Evolutionary conservation across 2,888 invertebrate genomes (phyloP), one percentile per base, ranked within the genome.

Genomic region (Odontomyia ornata): DNA sequence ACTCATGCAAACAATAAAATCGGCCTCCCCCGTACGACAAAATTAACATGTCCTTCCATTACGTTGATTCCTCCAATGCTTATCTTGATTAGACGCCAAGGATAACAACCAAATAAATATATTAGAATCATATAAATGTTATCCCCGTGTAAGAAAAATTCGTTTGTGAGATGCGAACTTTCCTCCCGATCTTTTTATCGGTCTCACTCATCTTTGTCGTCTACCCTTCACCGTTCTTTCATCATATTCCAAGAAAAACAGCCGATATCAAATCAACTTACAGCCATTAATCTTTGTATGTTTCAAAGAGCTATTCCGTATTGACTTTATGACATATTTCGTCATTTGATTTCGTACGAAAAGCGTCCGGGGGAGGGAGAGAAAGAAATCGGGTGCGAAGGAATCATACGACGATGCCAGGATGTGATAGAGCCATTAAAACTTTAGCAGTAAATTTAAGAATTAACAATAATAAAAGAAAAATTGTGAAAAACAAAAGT

Each of bases 361-460:
- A 36, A 67, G 43, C 27, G 43, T 23, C 69, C 36, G 9, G 9
- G 36, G 36, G 9, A 3, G 36, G 36, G 36, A 36, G 36, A 15
- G 5, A n/a, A n/a, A 47, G 46, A 21, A 69, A 43, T 30, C 25
- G 25, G 60, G 60, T 7, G 15, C 56, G 25, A 21, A 4, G 52
- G 52, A 15, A 52, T 52, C 36, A 36, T n/a, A n/a, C n/a, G n/a
- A n/a, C n/a, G n/a, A n/a, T n/a, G 65, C 25, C 36, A 65, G n/a
- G 69, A 18, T 23, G 36, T 36, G 36, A 36, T 36, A 30, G 27
- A 73, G 36, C 65, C 76, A 67, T 76, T 76, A 76, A 76, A 76
- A 76, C 67, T 76, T 76, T 76, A 15, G 76, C 65, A 76, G 67
- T 76, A 76, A 76, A 76, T 76, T 76, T 67, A 67, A 76, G 47